Percentiles rank a stretch among this genome's conserved stretches.
These are phyloP conservation scores for Leiothrix lutea DNA, from an alignment of 2,113 vertebrate genomes.

Conservation along the genomic window DNA sequence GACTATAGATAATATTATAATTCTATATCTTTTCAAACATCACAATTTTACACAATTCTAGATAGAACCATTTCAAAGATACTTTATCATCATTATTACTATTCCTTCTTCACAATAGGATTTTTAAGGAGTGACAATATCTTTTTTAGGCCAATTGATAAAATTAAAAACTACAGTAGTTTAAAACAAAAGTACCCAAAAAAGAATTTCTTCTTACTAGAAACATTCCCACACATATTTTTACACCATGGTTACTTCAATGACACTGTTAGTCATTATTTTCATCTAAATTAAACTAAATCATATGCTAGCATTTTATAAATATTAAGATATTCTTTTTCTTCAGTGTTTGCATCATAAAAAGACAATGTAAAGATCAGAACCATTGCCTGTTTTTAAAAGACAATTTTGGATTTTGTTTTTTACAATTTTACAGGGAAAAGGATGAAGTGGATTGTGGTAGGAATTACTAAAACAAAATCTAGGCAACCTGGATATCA, in stretches of 20 bases:
- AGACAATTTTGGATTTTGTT: neutral
- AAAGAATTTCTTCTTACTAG: neutral
- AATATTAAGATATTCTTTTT: neutral
- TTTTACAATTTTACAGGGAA: neutral
- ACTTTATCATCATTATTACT: neutral
- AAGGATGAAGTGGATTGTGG: neutral
- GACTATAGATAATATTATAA: neutral
- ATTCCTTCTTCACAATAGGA: neutral
- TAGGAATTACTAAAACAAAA: neutral
- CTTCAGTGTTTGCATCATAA: neutral
- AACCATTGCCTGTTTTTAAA: neutral
- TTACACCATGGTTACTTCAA: neutral
- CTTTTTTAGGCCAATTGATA: neutral
- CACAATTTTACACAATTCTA: neutral
- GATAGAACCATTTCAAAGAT: neutral
- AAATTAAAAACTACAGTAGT: neutral
- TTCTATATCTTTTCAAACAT: neutral
- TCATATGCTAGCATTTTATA: neutral
- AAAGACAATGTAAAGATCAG: neutral
- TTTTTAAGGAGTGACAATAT: neutral
- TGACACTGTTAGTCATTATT: neutral
- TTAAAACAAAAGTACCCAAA: neutral
- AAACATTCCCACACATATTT: neutral
- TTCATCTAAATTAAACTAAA: neutral
- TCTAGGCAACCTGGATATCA: neutral